Conservation (phyloP, 2,888 invertebrate species). For the Limenitis camilla region DNA sequence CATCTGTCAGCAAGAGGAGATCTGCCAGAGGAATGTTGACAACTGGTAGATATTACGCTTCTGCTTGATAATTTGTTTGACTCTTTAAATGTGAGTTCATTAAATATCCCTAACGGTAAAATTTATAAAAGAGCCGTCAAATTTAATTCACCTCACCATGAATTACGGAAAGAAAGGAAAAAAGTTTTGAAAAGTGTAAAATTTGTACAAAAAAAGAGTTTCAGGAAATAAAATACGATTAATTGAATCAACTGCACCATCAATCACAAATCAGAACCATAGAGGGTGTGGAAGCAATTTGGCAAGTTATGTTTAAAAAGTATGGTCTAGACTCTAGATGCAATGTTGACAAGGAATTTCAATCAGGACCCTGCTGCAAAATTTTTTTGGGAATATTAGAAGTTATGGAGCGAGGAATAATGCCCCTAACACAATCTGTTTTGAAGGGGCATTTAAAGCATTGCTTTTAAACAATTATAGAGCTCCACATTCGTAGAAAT, state of each 20-base stretch:
- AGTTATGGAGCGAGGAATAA: slow-evolving; percentile 26
- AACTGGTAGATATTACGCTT: slow-evolving; percentile 8
- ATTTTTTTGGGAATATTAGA: slow-evolving; percentile 32
- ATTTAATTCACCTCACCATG: slow-evolving; percentile 21
- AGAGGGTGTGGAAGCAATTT: slow-evolving; percentile 27
- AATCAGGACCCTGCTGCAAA: slow-evolving; percentile 29
- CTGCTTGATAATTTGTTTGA: slow-evolving; percentile 26
- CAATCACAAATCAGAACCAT: slow-evolving; percentile 33
- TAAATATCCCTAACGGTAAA: not conserved
- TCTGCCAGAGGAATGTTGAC: slow-evolving; percentile 7
- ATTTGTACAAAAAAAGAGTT: slow-evolving; percentile 9
- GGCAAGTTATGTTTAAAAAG: slow-evolving; percentile 24
- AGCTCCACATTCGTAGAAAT: slow-evolving; percentile 20
- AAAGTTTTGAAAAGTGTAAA: slow-evolving; percentile 19
- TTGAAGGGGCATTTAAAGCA: slow-evolving; percentile 29
- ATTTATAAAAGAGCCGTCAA: slow-evolving; percentile 15
- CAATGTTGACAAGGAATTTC: slow-evolving; percentile 24
- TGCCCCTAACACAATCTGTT: slow-evolving; percentile 22
- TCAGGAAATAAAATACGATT: slow-evolving; percentile 17
- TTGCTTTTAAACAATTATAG: slow-evolving; percentile 26
- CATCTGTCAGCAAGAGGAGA: slow-evolving; percentile 6
- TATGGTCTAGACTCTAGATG: slow-evolving; percentile 28
- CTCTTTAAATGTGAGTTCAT: slow-evolving; percentile 14
- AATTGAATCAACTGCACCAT: slow-evolving; percentile 26
- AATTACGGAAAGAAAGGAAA: slow-evolving; percentile 14